These are phyloP conservation scores for Nymphalis io DNA, from an alignment of 1,140 invertebrate genomes.

Conservation along the genomic window DNA sequence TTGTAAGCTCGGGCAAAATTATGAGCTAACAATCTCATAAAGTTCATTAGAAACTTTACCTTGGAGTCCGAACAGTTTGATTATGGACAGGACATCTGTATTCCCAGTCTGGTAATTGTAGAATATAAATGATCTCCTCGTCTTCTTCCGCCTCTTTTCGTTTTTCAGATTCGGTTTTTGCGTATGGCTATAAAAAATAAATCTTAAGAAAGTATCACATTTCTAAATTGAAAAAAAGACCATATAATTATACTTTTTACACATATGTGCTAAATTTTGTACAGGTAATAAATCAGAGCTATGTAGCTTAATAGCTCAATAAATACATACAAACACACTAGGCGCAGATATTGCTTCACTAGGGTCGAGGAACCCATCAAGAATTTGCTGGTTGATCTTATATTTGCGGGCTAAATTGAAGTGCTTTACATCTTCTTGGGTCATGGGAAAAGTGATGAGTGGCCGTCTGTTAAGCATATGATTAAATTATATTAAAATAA, in stretches of 20 bases:
- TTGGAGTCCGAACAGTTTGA: slow-evolving; percentile 61
- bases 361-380: slow-evolving; percentile 65
- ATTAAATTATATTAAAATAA: background rate
- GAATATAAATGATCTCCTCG: slow-evolving; percentile 70
- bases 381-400: slow-evolving; percentile 73
- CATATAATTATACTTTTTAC: no score
- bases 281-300: no score
- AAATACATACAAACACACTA: slow-evolving; percentile 68
- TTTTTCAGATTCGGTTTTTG: slow-evolving; percentile 53
- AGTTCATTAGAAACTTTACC: slow-evolving; percentile 42
- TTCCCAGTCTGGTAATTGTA: slow-evolving; percentile 69
- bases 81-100: slow-evolving; percentile 66
- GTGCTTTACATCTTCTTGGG: slow-evolving; percentile 61
- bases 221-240: no score
- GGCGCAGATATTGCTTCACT: slow-evolving; percentile 66
- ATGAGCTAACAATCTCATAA: no score
- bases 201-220: no score
- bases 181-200: slow-evolving; percentile 53
- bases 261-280: no score
- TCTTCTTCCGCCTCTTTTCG: slow-evolving; percentile 56
- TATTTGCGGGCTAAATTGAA: slow-evolving; percentile 68
- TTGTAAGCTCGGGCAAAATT: no score
- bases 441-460: slow-evolving; percentile 73
- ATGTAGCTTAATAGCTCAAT: background rate
- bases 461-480: slow-evolving; percentile 49